Base-by-base conservation (phyloP, 1,140 invertebrate species). In the Papilio dardanus region DNA sequence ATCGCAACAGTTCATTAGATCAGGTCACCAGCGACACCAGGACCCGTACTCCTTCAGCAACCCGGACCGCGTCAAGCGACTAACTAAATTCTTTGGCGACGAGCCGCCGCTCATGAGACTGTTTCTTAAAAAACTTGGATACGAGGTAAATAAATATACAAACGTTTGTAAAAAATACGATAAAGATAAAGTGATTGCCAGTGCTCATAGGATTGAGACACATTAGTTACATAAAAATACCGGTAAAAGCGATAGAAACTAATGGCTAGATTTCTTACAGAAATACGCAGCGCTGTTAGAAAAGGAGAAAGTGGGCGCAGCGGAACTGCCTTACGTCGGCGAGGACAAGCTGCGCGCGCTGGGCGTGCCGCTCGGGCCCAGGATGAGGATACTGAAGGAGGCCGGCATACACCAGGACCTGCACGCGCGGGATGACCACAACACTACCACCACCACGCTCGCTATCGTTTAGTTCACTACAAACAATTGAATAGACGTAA, bases 81-180 rank as follows among this genome's bases (percentile, higher is more conserved):
- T 97, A 54, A 97, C 96, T 40, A 98, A 98, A 93, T 98, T 99
- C 95, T 99, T 99, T 93, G 98, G 98, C 12, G 97, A 98, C 89
- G 98, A 99, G 87, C 98, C 98, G 33, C 98, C 97, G 12, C 94
- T 98, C 46, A 95, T 99, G 88, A 95, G 97, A 89, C 94, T 98
- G 28, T 99, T 98, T 93, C 94, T 99, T 54, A 96, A 97, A 92
- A 98, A 98, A 94, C 95, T 99, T 76, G 98, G 98, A 80, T 99
- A 98, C 94, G 98, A 98, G 96, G 98, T 98, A 94, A 62, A 28
- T 62, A 1, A 28, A 62, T 12, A 2, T 28, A 24, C 21, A 12
- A 54, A 58, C 1, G 3, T 14, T 14, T 54, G 21, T 8, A 3
- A 54, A 54, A 54, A 24, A 8, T 21, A 8, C 3, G 19, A 24